These are phyloP conservation scores for Tinea semifulvella DNA, from an alignment of 2,888 invertebrate genomes.

Conservation along the genomic window DNA sequence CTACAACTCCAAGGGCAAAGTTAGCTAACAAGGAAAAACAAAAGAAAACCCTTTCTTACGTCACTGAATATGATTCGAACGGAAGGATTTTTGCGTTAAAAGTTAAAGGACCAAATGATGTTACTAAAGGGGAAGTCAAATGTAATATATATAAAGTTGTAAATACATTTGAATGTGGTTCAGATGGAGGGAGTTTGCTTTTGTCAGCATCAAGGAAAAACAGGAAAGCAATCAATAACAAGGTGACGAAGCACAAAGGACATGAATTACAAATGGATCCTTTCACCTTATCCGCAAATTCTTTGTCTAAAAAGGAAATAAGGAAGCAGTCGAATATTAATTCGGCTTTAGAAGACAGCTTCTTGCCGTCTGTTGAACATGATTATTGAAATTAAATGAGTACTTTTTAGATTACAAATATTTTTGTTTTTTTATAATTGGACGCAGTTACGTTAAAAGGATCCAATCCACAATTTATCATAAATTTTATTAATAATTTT, in stretches of 20 bases:
- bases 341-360: neutral
- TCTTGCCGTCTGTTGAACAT: neutral
- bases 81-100: conserved; percentile 39
- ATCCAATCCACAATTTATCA: too few species aligned
- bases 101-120: conserved; percentile 30
- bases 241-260: conserved; percentile 28
- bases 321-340: neutral
- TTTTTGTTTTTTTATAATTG: too few species aligned
- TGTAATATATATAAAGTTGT: conserved; percentile 42
- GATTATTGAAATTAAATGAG: neutral
- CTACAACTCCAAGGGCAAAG: conserved; percentile 10
- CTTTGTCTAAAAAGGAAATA: conserved; percentile 1
- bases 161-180: conserved; percentile 35
- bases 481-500: too few species aligned
- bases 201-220: conserved; percentile 25
- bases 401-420: too few species aligned
- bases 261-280: conserved; percentile 13
- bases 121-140: conserved; percentile 20
- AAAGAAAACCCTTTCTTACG: conserved; percentile 26
- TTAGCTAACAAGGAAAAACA: conserved; percentile 21
- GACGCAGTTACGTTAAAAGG: too few species aligned
- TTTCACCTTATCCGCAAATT: neutral
- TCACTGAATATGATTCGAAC: conserved; percentile 37
- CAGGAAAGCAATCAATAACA: conserved; percentile 29
- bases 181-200: conserved; percentile 31